Base-by-base conservation (phyloP, 2,888 invertebrate species). In the Panzeria rudis region DNA sequence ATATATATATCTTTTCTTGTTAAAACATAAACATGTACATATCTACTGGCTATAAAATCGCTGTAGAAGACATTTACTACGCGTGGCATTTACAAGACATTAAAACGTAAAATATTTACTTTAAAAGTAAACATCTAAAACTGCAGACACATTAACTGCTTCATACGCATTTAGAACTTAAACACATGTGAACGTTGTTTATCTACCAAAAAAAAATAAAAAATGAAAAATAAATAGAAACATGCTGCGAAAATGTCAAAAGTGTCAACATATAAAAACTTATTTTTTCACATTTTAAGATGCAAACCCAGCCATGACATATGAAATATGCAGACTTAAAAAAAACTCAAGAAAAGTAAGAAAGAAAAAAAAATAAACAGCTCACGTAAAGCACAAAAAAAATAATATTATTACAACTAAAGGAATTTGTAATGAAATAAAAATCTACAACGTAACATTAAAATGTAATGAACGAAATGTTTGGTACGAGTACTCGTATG, bases 11-110 rank as follows among this genome's bases (percentile, higher is more conserved):
- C 23, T 52, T 8, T 64, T 54, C 25, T 23, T 38, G n/a, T 66
- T 52, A 41, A 38, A 62, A 59, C 35, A 59, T 59, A 50, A 82
- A 71, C 47, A 76, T 64, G 56, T 77, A n/a, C n/a, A n/a, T n/a
- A 71, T 82, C 56, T 59, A 47, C 47, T 56, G 56, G 38, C 50
- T 54, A 77, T 71, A 47, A 72, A 73, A 82, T 38, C 73, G 56
- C 29, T 56, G 75, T 71, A 35, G 73, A 64, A 82, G 69, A 82
- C 78, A 78, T 82, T 85, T 82, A 82, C 75, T 82, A 75, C 82
- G 85, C 82, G 82, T 85, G 85, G 78, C 85, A 85, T 82, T 85
- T 85, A 82, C 85, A 85, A 82, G 85, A 79, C 85, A 85, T 75
- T 82, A 85, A 85, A 85, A 82, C 78, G 85, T 79, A 79, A 85